Conservation (phyloP, 2,113 vertebrate species). For the Vidua macroura region DNA sequence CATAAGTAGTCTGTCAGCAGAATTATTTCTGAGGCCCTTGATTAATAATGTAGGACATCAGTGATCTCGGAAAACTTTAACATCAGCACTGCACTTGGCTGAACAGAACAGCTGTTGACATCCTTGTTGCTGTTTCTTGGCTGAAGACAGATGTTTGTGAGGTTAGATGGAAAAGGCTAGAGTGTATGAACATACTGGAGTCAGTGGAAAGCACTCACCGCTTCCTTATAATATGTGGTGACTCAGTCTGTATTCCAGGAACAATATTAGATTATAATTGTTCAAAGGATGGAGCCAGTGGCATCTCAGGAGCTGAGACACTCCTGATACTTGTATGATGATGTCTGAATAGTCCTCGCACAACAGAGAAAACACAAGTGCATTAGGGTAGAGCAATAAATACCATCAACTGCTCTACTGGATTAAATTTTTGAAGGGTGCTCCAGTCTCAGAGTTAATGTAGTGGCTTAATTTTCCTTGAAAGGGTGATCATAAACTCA, state of each 20-base stretch:
- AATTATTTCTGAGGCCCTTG: constrained; percentile 28
- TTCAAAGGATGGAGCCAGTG: neutral
- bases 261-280: neutral
- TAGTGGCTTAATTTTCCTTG: constrained; percentile 46
- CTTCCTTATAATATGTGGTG: neutral
- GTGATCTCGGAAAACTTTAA: constrained; percentile 18
- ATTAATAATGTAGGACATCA: constrained; percentile 52
- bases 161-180: constrained; percentile 9
- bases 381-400: constrained; percentile 28
- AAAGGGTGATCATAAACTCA: constrained; percentile 39
- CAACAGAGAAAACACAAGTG: neutral
- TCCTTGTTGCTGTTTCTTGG: constrained; percentile 36
- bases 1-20: constrained; percentile 4
- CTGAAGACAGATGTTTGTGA: constrained; percentile 47
- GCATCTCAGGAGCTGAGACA: neutral
- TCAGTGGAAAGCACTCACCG: neutral
- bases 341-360: neutral
- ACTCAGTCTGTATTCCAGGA: neutral
- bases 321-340: neutral
- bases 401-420: neutral
- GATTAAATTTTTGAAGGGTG: constrained; percentile 35
- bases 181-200: neutral
- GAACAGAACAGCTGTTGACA: constrained; percentile 37
- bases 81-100: constrained; percentile 2
- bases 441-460: constrained; percentile 33